These are phyloP conservation scores for Drosophila miranda DNA, from an alignment of 1,140 invertebrate species.

Conservation along the genomic window DNA sequence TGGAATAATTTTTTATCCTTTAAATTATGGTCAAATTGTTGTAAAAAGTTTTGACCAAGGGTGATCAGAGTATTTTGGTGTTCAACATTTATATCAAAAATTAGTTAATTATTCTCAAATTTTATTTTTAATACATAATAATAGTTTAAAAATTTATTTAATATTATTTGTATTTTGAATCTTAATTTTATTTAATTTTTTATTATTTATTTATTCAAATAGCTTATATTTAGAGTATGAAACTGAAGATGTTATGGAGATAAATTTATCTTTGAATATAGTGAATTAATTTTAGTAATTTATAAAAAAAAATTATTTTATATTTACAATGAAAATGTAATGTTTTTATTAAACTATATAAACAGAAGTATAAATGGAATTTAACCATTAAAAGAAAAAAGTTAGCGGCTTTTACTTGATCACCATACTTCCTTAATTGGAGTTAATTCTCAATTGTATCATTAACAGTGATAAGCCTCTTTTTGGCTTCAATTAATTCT, in stretches of 20 bases:
- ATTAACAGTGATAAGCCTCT: constrained; percentile 82
- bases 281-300: background rate
- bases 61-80: constrained; percentile 83
- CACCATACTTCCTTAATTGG: constrained; percentile 83
- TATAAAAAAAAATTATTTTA: background rate
- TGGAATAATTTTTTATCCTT: constrained; percentile 49
- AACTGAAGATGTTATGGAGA: constrained; percentile 83
- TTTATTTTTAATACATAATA: constrained; percentile 72
- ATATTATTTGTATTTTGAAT: constrained; percentile 82
- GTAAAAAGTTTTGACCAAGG: constrained; percentile 82
- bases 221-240: constrained; percentile 85
- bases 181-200: constrained; percentile 81
- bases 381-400: constrained; percentile 82
- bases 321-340: constrained; percentile 75
- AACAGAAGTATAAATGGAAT: constrained; percentile 83
- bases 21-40: constrained; percentile 53
- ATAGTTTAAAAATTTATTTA: constrained; percentile 83
- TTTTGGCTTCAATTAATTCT: too few relatives aligned
- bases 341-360: constrained; percentile 85
- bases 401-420: constrained; percentile 82
- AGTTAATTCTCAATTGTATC: constrained; percentile 54
- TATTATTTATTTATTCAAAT: constrained; percentile 83
- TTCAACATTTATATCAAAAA: constrained; percentile 74
- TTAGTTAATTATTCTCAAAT: constrained; percentile 55
- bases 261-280: background rate